These are phyloP conservation scores for Ceratosolen solmsi DNA, from an alignment of 1,140 invertebrate species.

Conservation along the genomic window DNA sequence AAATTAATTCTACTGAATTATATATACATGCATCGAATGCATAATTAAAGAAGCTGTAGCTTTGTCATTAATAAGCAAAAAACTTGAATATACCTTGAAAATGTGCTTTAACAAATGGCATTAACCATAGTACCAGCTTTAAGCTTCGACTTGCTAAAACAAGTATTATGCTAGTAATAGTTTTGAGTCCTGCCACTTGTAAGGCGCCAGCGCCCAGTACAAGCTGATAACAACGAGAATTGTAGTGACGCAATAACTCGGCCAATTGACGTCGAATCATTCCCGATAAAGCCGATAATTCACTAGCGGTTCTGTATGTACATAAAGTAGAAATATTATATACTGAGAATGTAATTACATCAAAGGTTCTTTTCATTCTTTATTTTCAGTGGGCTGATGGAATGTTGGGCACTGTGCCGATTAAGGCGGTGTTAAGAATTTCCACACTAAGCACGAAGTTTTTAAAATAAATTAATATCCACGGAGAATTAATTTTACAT, in stretches of 20 bases:
- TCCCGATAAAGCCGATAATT: constrained; percentile 79
- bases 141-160: constrained; percentile 92
- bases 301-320: constrained; percentile 65
- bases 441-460: too few species aligned
- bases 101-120: constrained; percentile 81
- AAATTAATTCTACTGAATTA: too few species aligned
- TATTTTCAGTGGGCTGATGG: too few species aligned
- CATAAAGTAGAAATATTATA: constrained; percentile 19
- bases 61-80: neutral
- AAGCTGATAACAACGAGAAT: constrained; percentile 93
- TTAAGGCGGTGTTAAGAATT: too few species aligned
- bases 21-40: too few species aligned
- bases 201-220: constrained; percentile 96
- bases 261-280: constrained; percentile 86
- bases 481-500: too few species aligned
- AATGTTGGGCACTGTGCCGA: too few species aligned
- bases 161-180: constrained; percentile 95
- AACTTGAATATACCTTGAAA: constrained; percentile 73
- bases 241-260: constrained; percentile 91
- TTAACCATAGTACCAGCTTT: constrained; percentile 84
- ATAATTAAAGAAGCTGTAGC: too few species aligned
- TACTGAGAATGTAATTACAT: too few species aligned
- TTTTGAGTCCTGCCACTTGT: constrained; percentile 94
- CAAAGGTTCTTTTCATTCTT: too few species aligned
- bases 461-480: too few species aligned